Evolutionary conservation across 1,140 invertebrate genomes (phyloP).

Genomic region (Adoxophyes honmai): DNA sequence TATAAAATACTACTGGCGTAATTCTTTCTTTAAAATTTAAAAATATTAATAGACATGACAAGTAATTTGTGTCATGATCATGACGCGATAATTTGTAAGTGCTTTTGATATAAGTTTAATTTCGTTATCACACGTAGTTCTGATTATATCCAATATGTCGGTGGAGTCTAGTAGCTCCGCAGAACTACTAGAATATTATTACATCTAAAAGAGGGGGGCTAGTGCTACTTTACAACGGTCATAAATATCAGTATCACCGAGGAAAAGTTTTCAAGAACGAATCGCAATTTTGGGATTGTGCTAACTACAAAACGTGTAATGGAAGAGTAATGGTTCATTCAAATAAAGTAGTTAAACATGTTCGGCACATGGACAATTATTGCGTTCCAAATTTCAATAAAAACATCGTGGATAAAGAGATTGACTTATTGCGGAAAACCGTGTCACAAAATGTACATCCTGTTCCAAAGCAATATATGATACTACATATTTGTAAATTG

Average conservation of each 20-base stretch:
- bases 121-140: background rate
- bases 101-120: background rate
- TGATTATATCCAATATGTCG: background rate
- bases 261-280: background rate
- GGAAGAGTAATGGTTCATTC: background rate
- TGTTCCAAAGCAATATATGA: conserved; percentile 1
- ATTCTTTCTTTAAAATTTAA: too few species aligned
- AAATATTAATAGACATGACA: background rate
- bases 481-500: conserved; percentile 4
- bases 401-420: conserved; percentile 1
- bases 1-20: too few species aligned
- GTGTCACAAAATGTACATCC: background rate
- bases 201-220: background rate
- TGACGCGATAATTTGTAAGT: background rate
- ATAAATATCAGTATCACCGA: background rate
- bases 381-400: conserved; percentile 4
- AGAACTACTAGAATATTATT: background rate
- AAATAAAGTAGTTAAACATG: background rate
- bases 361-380: conserved; percentile 3
- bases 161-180: background rate
- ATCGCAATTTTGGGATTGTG: conserved; percentile 3
- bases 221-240: background rate
- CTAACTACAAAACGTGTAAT: conserved; percentile 7
- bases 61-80: background rate
- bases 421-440: conserved; percentile 4